These are phyloP conservation scores for Ia io DNA, from an alignment of 2,113 vertebrate species.

Conservation along the genomic window DNA sequence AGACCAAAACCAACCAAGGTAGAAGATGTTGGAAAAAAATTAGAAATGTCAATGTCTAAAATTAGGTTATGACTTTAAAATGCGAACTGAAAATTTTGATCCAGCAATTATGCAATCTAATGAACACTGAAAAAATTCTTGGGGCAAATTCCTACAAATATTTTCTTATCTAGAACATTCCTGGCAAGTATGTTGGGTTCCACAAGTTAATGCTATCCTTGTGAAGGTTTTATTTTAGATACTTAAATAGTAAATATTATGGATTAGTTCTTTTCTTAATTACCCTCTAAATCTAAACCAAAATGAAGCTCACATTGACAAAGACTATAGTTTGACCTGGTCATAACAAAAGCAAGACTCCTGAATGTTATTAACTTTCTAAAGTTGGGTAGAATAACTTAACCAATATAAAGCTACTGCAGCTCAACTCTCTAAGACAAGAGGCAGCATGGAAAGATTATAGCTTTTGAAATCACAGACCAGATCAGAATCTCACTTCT, in stretches of 20 bases:
- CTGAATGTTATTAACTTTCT: conserved; percentile 6
- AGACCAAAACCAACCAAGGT: background rate
- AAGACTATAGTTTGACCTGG: background rate
- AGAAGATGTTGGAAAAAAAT: background rate
- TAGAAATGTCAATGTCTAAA: background rate
- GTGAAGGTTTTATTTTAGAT: background rate
- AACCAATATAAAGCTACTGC: background rate
- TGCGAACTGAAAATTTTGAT: background rate
- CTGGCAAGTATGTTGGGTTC: background rate
- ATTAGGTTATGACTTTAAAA: background rate
- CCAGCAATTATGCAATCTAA: background rate
- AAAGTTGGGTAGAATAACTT: background rate
- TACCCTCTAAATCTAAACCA: background rate
- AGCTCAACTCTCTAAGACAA: background rate
- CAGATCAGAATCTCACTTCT: conserved; percentile 1
- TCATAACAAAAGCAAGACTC: background rate
- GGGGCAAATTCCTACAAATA: background rate
- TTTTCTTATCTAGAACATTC: background rate
- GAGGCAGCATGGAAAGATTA: background rate
- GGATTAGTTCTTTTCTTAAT: background rate
- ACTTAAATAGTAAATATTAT: background rate
- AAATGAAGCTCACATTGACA: background rate
- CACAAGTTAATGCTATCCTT: background rate
- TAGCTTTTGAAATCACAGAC: background rate
- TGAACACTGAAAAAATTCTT: background rate